Conservation (phyloP, 2,797 vertebrate genomes). For the Oreonectes daqikongensis region DNA sequence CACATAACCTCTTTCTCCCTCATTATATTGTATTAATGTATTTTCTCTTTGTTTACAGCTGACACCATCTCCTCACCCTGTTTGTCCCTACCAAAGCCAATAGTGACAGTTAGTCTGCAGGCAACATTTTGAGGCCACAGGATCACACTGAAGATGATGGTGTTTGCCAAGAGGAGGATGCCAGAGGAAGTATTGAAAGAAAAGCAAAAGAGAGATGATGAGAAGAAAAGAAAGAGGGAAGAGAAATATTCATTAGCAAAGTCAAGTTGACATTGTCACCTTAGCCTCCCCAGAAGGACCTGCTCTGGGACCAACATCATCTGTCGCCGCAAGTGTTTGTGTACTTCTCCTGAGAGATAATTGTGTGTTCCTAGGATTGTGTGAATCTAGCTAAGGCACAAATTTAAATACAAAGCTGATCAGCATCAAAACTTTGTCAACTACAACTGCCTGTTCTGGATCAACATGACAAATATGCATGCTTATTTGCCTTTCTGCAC, state of each 20-base stretch:
- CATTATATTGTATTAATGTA: slow-evolving; percentile 80
- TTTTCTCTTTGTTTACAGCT: slow-evolving; percentile 76
- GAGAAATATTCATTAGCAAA: slow-evolving; percentile 85
- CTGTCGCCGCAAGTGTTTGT: slow-evolving; percentile 37
- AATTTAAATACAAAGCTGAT: not conserved
- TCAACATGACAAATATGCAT: not conserved
- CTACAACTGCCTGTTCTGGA: not conserved
- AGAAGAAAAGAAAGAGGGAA: slow-evolving; percentile 70
- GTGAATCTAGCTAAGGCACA: not conserved
- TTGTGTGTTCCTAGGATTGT: slow-evolving; percentile 5
- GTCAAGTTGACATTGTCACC: slow-evolving; percentile 81
- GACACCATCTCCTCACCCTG: slow-evolving; percentile 67
- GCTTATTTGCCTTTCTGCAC: too few species aligned
- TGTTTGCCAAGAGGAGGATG: slow-evolving; percentile 72
- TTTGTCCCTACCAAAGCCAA: slow-evolving; percentile 70
- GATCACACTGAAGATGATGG: slow-evolving; percentile 76
- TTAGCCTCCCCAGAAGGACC: slow-evolving; percentile 55
- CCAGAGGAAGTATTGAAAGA: slow-evolving; percentile 30
- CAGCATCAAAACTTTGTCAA: not conserved
- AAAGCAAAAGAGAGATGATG: slow-evolving; percentile 39
- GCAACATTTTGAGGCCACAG: slow-evolving; percentile 73
- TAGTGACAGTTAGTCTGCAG: slow-evolving; percentile 76
- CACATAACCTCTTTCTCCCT: slow-evolving; percentile 61
- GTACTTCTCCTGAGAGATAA: not conserved
- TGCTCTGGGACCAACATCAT: slow-evolving; percentile 44